phyloP scores from a whole-genome alignment of 2,888 invertebrate genomes.

The Deilephila porcellus region DNA sequence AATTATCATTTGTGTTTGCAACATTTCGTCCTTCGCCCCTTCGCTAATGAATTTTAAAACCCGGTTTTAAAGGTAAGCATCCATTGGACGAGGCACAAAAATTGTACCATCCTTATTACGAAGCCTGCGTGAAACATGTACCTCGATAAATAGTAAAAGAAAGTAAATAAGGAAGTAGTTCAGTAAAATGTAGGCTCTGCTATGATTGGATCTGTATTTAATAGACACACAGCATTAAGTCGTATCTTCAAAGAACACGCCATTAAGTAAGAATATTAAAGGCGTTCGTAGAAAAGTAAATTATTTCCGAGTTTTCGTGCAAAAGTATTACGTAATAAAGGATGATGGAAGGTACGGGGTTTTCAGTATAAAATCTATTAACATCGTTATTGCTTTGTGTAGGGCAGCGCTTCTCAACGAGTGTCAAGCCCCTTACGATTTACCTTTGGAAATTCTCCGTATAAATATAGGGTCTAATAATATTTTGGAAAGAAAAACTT shows the following conservation, averaged over 20 bases:
- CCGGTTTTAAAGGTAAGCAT: neutral
- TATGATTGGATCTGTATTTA: neutral
- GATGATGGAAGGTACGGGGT: neutral
- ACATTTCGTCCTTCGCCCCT: neutral
- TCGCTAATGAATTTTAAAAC: conserved; percentile 12
- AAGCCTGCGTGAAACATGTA: neutral
- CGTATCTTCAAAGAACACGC: neutral
- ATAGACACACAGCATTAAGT: neutral
- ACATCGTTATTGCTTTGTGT: conserved; percentile 10
- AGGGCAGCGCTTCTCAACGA: neutral
- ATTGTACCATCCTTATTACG: neutral
- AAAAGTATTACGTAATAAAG: conserved; percentile 13
- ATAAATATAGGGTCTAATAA: too few species aligned
- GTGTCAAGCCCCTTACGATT: too few species aligned
- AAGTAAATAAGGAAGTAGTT: too few species aligned
- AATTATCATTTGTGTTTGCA: conserved; percentile 9
- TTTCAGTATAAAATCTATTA: neutral
- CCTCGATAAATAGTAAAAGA: too few species aligned
- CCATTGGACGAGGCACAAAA: neutral
- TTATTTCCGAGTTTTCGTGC: neutral
- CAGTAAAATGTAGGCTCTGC: too few species aligned
- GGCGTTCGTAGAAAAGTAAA: neutral
- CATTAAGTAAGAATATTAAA: neutral
- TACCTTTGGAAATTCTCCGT: too few species aligned
- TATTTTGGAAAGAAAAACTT: too few species aligned